Conservation (phyloP, 2,797 vertebrate genomes). For the Borostomias antarcticus region DNA sequence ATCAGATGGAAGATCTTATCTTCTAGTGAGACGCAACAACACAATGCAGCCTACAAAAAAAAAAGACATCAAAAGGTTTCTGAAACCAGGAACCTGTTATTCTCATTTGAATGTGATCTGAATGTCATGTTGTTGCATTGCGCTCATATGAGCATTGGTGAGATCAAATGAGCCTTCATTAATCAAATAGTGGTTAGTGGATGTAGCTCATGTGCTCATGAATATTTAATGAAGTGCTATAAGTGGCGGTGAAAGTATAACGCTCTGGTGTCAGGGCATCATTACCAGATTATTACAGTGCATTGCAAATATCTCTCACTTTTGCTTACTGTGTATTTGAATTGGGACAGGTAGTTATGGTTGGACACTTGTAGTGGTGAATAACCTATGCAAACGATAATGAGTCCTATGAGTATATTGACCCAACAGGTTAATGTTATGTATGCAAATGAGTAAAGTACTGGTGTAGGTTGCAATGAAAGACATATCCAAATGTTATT, state of each 20-base stretch:
- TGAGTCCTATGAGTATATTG: too few species aligned
- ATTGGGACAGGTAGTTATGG: neutral
- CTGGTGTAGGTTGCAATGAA: neutral
- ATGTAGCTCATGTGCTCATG: constrained; percentile 1
- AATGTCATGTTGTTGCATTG: neutral
- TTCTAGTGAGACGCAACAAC: constrained; percentile 50
- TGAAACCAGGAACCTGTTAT: neutral
- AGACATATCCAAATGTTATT: too few species aligned
- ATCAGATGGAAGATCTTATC: constrained; percentile 59
- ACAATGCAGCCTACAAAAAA: neutral
- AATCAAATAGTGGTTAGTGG: constrained; percentile 18
- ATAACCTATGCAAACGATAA: neutral
- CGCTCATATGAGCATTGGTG: neutral
- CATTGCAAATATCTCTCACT: constrained; percentile 2
- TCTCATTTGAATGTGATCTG: neutral
- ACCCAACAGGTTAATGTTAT: too few species aligned
- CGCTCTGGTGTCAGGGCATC: neutral
- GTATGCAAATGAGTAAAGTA: neutral
- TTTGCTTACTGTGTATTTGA: neutral
- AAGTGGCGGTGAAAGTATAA: constrained; percentile 1
- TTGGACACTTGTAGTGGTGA: neutral
- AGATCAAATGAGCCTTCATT: neutral
- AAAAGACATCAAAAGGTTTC: neutral
- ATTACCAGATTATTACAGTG: constrained; percentile 1
- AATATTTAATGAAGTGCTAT: constrained; percentile 18